A percentile compares a stretch with the other conserved stretches of the same genome.
Conservation (phyloP, 2,888 invertebrate species). For the Pseudanteris insignis region DNA sequence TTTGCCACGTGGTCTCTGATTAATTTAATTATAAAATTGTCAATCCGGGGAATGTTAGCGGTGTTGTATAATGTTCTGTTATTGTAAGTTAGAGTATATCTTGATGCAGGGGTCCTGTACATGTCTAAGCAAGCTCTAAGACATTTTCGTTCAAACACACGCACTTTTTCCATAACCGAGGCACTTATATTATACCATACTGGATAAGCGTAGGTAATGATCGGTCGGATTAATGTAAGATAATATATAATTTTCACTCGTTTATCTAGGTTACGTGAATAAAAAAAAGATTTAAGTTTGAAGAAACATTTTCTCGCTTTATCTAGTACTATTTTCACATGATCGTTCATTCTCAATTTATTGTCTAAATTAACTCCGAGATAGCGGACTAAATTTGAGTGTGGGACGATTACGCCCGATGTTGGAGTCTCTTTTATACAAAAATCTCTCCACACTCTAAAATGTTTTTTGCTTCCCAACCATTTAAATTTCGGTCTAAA, state of each 20-base stretch:
- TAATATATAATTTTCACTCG: constrained; percentile 43
- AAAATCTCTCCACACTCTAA: constrained; percentile 2
- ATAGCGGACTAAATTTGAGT: constrained; percentile 20
- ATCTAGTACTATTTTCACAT: constrained; percentile 12
- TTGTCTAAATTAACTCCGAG: constrained; percentile 31
- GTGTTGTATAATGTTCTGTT: neutral
- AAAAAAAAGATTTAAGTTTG: constrained; percentile 22
- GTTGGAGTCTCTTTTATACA: neutral
- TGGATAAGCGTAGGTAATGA: constrained; percentile 34
- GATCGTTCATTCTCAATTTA: constrained; percentile 13
- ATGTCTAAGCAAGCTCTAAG: constrained; percentile 15
- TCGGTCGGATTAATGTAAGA: constrained; percentile 34
- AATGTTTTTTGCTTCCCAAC: neutral
- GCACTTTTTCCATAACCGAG: constrained; percentile 23
- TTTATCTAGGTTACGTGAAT: constrained; percentile 18
- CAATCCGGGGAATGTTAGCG: constrained; percentile 15
- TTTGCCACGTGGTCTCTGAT: neutral
- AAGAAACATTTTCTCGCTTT: constrained; percentile 43
- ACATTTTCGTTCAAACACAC: constrained; percentile 25
- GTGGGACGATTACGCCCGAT: neutral
- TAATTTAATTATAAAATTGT: constrained; percentile 11
- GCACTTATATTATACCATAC: constrained; percentile 25
- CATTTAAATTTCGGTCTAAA: neutral
- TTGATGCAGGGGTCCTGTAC: constrained; percentile 10
- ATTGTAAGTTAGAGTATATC: neutral